Conservation (phyloP, 2,888 invertebrate genomes). For the Deroplatys truncata region DNA sequence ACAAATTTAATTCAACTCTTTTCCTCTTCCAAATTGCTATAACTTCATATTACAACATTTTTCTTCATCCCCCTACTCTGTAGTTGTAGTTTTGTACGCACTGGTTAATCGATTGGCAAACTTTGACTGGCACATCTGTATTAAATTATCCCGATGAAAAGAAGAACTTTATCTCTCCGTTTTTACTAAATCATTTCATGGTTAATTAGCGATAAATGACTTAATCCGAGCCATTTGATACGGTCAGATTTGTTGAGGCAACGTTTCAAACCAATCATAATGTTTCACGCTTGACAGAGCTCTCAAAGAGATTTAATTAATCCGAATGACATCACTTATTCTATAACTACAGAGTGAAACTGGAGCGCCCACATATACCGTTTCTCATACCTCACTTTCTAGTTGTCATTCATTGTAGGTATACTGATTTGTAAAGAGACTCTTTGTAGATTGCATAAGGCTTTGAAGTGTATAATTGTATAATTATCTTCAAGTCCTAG, state of each 20-base stretch:
- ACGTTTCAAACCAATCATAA: neutral
- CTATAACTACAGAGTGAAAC: neutral
- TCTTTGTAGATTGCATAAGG: neutral
- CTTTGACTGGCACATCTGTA: too few species aligned
- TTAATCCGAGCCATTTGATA: neutral
- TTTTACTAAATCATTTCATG: too few species aligned
- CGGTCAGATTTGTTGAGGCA: too few species aligned
- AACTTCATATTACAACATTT: too few species aligned
- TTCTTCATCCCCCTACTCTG: too few species aligned
- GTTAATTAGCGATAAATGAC: too few species aligned
- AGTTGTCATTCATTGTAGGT: neutral
- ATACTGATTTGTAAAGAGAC: neutral
- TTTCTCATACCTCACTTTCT: neutral
- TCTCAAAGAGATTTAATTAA: neutral
- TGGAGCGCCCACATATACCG: neutral
- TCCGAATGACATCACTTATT: neutral
- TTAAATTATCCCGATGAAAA: too few species aligned
- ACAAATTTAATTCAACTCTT: too few species aligned
- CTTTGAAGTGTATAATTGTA: neutral
- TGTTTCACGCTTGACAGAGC: neutral
- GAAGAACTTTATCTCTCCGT: too few species aligned
- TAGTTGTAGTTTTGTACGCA: too few species aligned
- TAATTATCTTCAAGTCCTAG: neutral
- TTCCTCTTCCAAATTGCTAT: too few species aligned
- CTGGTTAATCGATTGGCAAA: too few species aligned